phyloP scores from a whole-genome alignment of 2,797 vertebrate species.

The Gambelia wislizenii region DNA sequence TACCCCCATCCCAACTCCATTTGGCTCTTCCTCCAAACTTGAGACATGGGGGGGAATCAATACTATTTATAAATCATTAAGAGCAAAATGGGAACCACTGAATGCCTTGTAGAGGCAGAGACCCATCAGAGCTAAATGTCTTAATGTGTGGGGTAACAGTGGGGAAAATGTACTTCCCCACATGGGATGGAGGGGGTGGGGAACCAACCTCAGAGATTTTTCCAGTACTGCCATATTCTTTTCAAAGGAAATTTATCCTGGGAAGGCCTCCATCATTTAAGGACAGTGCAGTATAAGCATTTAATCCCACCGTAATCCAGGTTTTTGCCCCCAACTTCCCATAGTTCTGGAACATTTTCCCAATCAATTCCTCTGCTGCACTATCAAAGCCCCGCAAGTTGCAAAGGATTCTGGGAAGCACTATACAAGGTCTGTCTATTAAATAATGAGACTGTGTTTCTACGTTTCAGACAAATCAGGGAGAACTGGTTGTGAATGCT shows the following conservation, averaged over 20 bases:
- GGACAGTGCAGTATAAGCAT: not conserved
- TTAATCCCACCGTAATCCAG: not conserved
- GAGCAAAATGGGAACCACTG: not conserved
- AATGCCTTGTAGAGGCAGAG: not conserved
- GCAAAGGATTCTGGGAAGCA: slow-evolving; percentile 3
- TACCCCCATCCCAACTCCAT: not conserved
- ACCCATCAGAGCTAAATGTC: not conserved
- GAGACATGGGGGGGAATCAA: not conserved
- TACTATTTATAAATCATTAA: not conserved
- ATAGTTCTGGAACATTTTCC: not conserved
- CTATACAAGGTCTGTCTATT: no score
- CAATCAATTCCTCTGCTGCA: no score
- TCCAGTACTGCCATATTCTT: not conserved
- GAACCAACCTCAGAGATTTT: not conserved
- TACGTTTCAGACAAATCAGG: no score
- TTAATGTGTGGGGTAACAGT: not conserved
- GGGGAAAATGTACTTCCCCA: not conserved
- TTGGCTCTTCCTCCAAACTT: not conserved
- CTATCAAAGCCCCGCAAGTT: not conserved
- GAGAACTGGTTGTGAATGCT: no score
- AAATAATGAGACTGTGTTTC: no score
- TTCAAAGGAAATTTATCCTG: not conserved
- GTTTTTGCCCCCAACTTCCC: rapidly evolving
- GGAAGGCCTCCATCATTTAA: no score
- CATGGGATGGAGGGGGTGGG: not conserved